phyloP scores from a whole-genome alignment of 2,888 invertebrate species.

The Exephanes ischioxanthus region DNA sequence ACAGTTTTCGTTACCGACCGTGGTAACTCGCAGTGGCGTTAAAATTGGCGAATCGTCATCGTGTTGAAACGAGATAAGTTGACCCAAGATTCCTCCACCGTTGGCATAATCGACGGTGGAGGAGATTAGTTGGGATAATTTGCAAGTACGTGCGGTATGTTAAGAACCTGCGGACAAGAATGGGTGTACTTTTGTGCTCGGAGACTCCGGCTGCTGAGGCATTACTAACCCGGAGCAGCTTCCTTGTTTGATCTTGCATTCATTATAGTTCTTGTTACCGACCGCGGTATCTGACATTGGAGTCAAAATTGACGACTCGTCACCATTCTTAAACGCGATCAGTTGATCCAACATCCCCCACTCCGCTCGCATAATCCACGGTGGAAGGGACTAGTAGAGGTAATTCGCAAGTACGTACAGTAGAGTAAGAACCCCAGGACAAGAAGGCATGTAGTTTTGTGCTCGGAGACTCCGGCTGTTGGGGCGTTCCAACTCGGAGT shows the following conservation, averaged over 20 bases:
- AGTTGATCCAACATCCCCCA: slow-evolving; percentile 11
- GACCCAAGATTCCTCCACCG: not conserved
- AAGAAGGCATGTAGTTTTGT: slow-evolving; percentile 27
- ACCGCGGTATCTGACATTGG: too few relatives aligned
- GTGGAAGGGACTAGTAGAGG: not conserved
- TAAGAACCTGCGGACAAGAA: not conserved
- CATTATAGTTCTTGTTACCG: too few relatives aligned
- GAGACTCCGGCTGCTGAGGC: slow-evolving; percentile 67
- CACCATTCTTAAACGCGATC: slow-evolving; percentile 35
- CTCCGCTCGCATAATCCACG: not conserved
- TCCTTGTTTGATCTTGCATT: slow-evolving; percentile 60
- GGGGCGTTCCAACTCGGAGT: slow-evolving; percentile 80
- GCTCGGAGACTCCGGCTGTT: slow-evolving; percentile 37
- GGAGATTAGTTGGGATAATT: too few relatives aligned
- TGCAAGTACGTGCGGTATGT: not conserved
- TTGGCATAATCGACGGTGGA: not conserved
- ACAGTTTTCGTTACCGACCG: not conserved
- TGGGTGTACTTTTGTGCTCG: too few relatives aligned
- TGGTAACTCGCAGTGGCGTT: not conserved
- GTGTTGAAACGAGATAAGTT: not conserved
- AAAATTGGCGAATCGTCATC: not conserved
- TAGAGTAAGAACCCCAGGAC: slow-evolving; percentile 28
- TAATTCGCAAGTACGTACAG: slow-evolving; percentile 2
- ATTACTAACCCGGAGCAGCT: slow-evolving; percentile 78
- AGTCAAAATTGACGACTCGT: slow-evolving; percentile 3